Conservation (phyloP, 2,797 vertebrate genomes). For the Philypnodon macrostomus region DNA sequence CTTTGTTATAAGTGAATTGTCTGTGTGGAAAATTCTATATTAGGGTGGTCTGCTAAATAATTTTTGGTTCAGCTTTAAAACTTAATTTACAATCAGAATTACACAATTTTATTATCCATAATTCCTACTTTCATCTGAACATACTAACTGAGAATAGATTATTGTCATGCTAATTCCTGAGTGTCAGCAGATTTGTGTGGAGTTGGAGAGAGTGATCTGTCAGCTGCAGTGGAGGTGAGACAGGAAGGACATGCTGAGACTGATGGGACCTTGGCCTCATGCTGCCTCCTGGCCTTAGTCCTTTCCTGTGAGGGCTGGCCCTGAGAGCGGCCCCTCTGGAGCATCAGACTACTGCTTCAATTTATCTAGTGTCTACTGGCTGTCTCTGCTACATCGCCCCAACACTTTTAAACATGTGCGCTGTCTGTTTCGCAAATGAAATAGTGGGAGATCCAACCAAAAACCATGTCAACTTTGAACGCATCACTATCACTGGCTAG, state of each 20-base stretch:
- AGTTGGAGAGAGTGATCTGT: conserved; percentile 19
- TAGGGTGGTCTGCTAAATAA: too few relatives aligned
- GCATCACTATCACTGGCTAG: too few relatives aligned
- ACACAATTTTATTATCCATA: too few relatives aligned
- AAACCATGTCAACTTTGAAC: too few relatives aligned
- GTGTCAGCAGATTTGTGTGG: conserved; percentile 25
- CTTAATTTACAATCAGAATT: too few relatives aligned
- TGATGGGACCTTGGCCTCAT: conserved; percentile 45
- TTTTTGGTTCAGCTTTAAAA: too few relatives aligned
- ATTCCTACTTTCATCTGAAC: too few relatives aligned
- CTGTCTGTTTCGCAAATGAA: neutral
- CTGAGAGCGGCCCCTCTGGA: conserved; percentile 15
- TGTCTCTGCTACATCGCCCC: conserved; percentile 6
- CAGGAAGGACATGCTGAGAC: conserved; percentile 44
- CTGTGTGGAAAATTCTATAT: too few relatives aligned
- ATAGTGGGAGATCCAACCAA: neutral
- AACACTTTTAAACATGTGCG: neutral
- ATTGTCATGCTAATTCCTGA: conserved; percentile 6
- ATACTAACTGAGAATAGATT: conserved; percentile 1
- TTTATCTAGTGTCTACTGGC: neutral
- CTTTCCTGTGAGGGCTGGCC: conserved; percentile 49
- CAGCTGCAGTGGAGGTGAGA: conserved; percentile 33
- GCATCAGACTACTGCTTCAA: conserved; percentile 14
- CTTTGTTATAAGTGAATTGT: too few relatives aligned
- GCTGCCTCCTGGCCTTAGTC: conserved; percentile 33